Evolutionary conservation across 2,113 vertebrate genomes (phyloP).

Genomic region (Prietella phreatophila): DNA sequence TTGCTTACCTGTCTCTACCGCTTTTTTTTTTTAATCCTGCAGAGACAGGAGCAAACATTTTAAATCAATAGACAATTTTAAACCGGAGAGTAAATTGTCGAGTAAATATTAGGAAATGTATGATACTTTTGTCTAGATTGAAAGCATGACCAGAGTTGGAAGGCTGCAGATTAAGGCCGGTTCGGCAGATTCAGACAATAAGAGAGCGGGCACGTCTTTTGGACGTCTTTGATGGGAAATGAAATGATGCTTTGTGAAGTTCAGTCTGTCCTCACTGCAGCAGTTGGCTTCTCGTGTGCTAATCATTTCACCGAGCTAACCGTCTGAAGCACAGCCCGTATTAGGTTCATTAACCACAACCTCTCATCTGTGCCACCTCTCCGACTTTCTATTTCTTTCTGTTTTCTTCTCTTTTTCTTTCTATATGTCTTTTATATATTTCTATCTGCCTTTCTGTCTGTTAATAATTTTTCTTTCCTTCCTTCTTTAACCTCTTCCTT

Average conservation of each 20-base stretch:
- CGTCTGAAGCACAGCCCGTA: constrained; percentile 64
- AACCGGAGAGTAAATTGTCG: constrained; percentile 79
- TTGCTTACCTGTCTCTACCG: constrained; percentile 54
- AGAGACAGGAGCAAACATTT: constrained; percentile 81
- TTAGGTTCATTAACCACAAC: constrained; percentile 66
- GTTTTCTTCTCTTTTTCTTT: not conserved
- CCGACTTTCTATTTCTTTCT: not conserved
- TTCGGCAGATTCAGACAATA: constrained; percentile 67
- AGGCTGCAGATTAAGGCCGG: constrained; percentile 69
- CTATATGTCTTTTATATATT: not conserved
- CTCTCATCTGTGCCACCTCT: constrained; percentile 16
- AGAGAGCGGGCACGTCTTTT: constrained; percentile 67
- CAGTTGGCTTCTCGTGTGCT: constrained; percentile 61
- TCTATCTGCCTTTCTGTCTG: not conserved
- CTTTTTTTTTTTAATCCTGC: constrained; percentile 46
- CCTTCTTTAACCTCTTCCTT: no score
- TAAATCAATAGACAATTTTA: constrained; percentile 91
- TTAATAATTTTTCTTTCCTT: not conserved
- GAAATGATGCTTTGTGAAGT: constrained; percentile 66
- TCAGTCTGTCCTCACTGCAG: constrained; percentile 60
- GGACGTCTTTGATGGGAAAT: constrained; percentile 63
- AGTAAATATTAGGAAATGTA: constrained; percentile 78
- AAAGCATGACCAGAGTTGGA: constrained; percentile 68
- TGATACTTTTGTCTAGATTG: constrained; percentile 74
- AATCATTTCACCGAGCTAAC: constrained; percentile 66